Percentiles rank a stretch among this genome's conserved stretches.
phyloP scores from a whole-genome alignment of 2,797 vertebrate species.

The Halcyon chelicuti region DNA sequence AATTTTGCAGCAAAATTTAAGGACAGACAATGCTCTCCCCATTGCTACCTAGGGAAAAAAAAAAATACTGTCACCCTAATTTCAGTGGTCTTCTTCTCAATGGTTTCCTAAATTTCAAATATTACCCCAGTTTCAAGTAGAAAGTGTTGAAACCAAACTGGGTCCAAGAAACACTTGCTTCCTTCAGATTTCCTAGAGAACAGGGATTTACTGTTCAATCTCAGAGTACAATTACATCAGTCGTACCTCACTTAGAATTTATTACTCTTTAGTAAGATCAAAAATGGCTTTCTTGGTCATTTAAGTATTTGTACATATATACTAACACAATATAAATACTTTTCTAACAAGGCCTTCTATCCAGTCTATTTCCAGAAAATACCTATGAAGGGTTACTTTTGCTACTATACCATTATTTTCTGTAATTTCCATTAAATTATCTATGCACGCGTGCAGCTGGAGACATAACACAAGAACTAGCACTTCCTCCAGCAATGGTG shows the following conservation, averaged over 20 bases:
- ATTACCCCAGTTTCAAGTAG: background rate
- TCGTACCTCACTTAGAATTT: background rate
- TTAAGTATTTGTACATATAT: background rate
- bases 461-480: background rate
- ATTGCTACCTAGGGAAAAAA: background rate
- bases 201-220: background rate
- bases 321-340: background rate
- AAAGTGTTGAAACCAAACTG: background rate
- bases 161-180: background rate
- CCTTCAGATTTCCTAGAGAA: background rate
- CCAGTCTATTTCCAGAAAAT: background rate
- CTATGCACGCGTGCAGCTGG: background rate
- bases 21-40: background rate
- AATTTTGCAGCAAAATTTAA: background rate
- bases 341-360: background rate
- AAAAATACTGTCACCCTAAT: background rate
- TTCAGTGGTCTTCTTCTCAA: background rate
- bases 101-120: background rate
- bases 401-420: background rate
- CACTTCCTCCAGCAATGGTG: background rate
- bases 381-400: background rate
- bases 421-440: background rate
- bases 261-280: background rate
- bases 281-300: background rate
- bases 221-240: background rate